Evolutionary conservation across 1,140 invertebrate genomes (phyloP).

Genomic region (Probaryconus sp.): DNA sequence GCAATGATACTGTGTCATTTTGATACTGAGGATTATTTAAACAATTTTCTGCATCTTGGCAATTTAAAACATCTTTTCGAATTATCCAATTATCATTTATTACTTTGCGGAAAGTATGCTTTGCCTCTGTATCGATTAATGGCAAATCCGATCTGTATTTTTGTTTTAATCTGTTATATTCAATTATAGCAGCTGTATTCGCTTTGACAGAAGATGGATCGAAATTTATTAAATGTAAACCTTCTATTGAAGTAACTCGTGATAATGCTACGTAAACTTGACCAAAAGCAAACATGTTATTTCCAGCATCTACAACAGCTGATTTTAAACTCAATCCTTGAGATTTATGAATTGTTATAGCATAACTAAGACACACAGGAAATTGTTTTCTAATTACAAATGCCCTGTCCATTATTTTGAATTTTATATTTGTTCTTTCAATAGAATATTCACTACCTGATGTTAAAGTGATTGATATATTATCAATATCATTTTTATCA

Average conservation of each 20-base stretch:
- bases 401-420: slow-evolving; percentile 61
- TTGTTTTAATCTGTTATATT: no score
- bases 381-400: slow-evolving; percentile 68
- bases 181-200: no score
- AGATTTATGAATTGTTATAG: slow-evolving; percentile 71
- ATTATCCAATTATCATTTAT: background rate
- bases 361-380: no score
- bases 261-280: slow-evolving; percentile 69
- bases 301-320: slow-evolving; percentile 61
- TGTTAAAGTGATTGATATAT: slow-evolving; percentile 1
- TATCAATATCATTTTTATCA: slow-evolving; percentile 62
- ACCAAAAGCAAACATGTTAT: no score
- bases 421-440: slow-evolving; percentile 53
- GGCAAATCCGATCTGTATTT: background rate
- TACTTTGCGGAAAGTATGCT: background rate
- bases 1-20: background rate
- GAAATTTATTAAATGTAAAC: no score
- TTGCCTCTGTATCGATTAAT: background rate
- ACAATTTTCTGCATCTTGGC: background rate
- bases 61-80: background rate
- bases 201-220: no score
- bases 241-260: slow-evolving; percentile 60
- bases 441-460: slow-evolving; percentile 42
- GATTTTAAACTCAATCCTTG: slow-evolving; percentile 68
- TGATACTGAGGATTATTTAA: background rate